Base-by-base conservation (phyloP, 2,888 invertebrate genomes). In the Eupithecia vulgata region DNA sequence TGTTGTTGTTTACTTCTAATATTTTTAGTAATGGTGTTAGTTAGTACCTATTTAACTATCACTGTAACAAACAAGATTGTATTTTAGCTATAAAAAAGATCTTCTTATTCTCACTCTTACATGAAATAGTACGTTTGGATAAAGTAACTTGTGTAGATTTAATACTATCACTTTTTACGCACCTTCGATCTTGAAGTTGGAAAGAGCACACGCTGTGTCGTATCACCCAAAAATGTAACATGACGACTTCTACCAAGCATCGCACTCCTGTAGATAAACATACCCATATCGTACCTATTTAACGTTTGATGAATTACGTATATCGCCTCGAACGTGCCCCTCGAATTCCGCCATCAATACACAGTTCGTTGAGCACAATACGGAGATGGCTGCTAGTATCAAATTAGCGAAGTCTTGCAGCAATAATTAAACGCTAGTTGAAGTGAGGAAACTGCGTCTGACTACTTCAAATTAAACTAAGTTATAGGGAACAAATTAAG, bases 391-490 rank as follows among this genome's bases (percentile, higher is more conserved):
- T 87, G 84, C 82, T 84, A 85, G 88, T 87, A 89, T 88, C 86
- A 89, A 91, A 91, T 91, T 90, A 91, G 88, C 87, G 79, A 86
- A 88, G 88, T 87, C 90, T 89, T 87, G 87, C 84, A 83, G 84
- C 87, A 87, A 89, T 91, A 91, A 92, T 92, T 92, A 91, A 89
- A 90, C 87, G 88, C 48, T 66, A 70, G 72, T 72, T 64, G 69
- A 73, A 77, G 76, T 76, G 48, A 72, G 87, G 88, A 85, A 88
- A 86, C 88, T 88, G 87, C 88, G 87, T 89, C 87, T 85, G 89
- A 88, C 87, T 89, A 85, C 86, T 87, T 87, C 88, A 89, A 91
- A 90, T 91, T 91, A 89, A 89, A 88, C 88, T 84, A 83, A 88
- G 89, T 89, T 89, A 90, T 87, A 88, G 87, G 82, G 86, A 86